Evolutionary conservation across 2,797 vertebrate species (phyloP), one percentile per base, ranked within the genome.

Genomic region (Myotis daubentonii): DNA sequence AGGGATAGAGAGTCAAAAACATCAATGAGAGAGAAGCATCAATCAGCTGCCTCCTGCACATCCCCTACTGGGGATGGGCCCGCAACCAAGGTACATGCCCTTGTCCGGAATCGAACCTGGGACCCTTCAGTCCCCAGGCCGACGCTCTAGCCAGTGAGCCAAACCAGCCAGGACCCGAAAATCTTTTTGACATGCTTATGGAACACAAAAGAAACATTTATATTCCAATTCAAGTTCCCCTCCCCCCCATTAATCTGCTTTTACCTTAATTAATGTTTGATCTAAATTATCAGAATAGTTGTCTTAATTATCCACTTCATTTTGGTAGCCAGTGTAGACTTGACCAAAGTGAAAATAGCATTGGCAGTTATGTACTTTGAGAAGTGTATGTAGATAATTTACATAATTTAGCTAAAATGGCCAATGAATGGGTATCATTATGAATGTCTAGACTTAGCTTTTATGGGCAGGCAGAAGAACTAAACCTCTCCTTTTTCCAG

Each of bases 371-470:
- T 66, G 88, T 95, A 92, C 92, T 97, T 96, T 92, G 90, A 97
- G 90, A 96, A 93, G 92, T 96, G 88, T 95, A 91, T 95, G 51
- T 92, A 94, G 94, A 96, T 83, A 96, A 96, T 97, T 97, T 97
- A 96, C 86, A 95, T 97, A 97, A 96, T 97, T 97, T 96, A 95
- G 92, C 92, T 96, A 93, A 97, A 97, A 97, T 91, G 92, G 92
- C 86, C 95, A 95, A 97, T 97, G 96, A 95, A 97, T 95, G 95
- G 94, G 86, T 95, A 28, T 95, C 96, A 97, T 97, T 96, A 95
- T 94, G 88, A 97, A 79, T 95, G 96, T 97, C 96, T 96, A 96
- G 93, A 95, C 93, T 92, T 95, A 72, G 86, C 89, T 83, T 96
- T 96, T 92, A 94, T 94, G 75, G 53, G 28, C 68, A 96, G 62